Evolutionary conservation across 1,140 invertebrate species (phyloP), one percentile per base, ranked within the genome.

Genomic region (Tetraneura akinire): DNA sequence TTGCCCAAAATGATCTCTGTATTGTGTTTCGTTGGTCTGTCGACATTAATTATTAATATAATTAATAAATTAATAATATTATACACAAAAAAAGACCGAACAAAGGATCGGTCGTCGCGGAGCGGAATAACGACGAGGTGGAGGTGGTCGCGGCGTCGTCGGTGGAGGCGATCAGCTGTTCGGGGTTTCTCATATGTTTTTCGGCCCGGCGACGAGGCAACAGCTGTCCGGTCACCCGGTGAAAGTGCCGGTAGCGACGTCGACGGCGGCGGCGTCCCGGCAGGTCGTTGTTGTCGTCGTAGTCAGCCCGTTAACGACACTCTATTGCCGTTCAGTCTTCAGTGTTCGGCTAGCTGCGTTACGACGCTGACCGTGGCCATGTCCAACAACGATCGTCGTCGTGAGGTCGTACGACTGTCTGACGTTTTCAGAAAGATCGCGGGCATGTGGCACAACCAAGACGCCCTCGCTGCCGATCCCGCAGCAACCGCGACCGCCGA

Each of bases 401-500:
- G 74, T 0, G 74, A 78, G 32, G 55, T 29, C 51, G 55, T 78
- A 62, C 55, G 74, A 37, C 16, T 78, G 42, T 60, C 74, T 8
- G 74, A 78, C 55, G 74, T 78, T 16, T 78, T 78, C 55, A 45
- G 74, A 18, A 78, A 78, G 57, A 60, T 78, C 21, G 74, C 74
- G 37, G 55, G 74, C 55, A 78, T 78, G 55, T 78, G 74, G 74
- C 73, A 76, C 32, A 45, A 21, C 14, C 74, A 78, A 26, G 74
- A 78, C 53, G 55, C 55, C 13, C 18, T 51, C 23, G 16, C 51
- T 3, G 51, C n/a, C 51, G 51, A 37, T 8, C 32, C 32, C 3
- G 32, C 32, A 8, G 32, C 51, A 6, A n/a, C 14, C 51, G 16
- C 16, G 16, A 11, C 45, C 16, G 47, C 21, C 23, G 47, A 71